Conservation (phyloP, 1,140 invertebrate genomes). For the Camponotus vicinus region DNA sequence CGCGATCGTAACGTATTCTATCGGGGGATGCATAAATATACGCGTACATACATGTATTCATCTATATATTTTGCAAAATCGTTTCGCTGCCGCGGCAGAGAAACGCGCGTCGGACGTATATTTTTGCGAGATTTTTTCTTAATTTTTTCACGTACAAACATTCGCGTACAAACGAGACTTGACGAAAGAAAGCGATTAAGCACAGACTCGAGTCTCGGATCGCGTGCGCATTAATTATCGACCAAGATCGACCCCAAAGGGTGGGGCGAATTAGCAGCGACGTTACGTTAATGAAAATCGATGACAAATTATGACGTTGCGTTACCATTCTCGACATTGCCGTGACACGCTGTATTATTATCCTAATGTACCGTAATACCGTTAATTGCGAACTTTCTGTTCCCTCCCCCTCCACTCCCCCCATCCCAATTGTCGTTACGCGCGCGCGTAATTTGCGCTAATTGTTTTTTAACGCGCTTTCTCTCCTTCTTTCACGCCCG, state of each 20-base stretch:
- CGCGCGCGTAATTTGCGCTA: neutral
- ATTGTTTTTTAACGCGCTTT: constrained; percentile 27
- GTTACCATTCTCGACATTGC: constrained; percentile 18
- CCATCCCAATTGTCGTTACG: neutral
- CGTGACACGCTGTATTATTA: constrained; percentile 26
- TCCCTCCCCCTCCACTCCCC: neutral
- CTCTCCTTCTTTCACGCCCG: neutral
- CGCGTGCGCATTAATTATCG: constrained; percentile 49
- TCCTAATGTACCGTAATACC: constrained; percentile 45
- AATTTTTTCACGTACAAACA: too few species aligned
- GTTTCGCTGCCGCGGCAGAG: neutral
- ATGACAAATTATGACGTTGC: constrained; percentile 60
- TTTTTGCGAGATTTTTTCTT: neutral
- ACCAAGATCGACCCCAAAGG: constrained; percentile 41
- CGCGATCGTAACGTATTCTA: constrained; percentile 13
- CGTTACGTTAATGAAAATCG: constrained; percentile 59
- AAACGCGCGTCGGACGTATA: neutral
- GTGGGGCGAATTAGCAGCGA: constrained; percentile 24
- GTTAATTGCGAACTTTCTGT: constrained; percentile 45
- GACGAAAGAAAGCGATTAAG: constrained; percentile 39
- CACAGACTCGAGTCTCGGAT: constrained; percentile 38
- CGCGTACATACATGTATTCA: too few species aligned
- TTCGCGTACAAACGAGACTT: too few species aligned
- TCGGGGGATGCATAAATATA: neutral
- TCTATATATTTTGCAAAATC: constrained; percentile 21